Conservation (phyloP, 2,797 vertebrate genomes). For the Paedocypris micromegethes region DNA sequence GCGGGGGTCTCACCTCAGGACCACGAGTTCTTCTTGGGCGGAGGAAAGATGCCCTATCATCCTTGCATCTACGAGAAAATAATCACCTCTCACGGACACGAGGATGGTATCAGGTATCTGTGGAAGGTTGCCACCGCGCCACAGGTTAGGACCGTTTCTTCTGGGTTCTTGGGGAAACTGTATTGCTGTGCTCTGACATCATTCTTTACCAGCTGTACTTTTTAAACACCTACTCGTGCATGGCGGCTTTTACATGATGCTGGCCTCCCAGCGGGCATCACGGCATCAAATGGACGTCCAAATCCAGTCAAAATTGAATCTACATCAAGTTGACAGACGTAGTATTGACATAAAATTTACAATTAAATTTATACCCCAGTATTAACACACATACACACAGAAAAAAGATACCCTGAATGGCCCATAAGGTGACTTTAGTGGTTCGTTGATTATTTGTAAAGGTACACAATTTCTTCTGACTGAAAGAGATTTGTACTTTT, state of each 20-base stretch:
- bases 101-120: conserved; percentile 71
- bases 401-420: no score
- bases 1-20: conserved; percentile 79
- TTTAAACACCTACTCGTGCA: conserved; percentile 77
- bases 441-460: no score
- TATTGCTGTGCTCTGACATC: conserved; percentile 82
- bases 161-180: conserved; percentile 68
- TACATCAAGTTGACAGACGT: no score
- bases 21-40: conserved; percentile 85
- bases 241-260: conserved; percentile 78
- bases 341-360: no score
- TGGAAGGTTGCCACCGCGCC: conserved; percentile 79
- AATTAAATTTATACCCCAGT: no score
- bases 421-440: no score
- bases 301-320: no score
- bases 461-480: no score
- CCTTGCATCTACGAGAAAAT: conserved; percentile 88
- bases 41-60: conserved; percentile 83
- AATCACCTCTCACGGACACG: conserved; percentile 90
- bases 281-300: no score
- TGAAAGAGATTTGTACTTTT: no score
- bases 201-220: conserved; percentile 77
- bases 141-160: conserved; percentile 59
- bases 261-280: no score
- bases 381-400: no score